Evolutionary conservation across 2,113 vertebrate species (phyloP), one percentile per base, ranked within the genome.

Genomic region (Microtus montanus): DNA sequence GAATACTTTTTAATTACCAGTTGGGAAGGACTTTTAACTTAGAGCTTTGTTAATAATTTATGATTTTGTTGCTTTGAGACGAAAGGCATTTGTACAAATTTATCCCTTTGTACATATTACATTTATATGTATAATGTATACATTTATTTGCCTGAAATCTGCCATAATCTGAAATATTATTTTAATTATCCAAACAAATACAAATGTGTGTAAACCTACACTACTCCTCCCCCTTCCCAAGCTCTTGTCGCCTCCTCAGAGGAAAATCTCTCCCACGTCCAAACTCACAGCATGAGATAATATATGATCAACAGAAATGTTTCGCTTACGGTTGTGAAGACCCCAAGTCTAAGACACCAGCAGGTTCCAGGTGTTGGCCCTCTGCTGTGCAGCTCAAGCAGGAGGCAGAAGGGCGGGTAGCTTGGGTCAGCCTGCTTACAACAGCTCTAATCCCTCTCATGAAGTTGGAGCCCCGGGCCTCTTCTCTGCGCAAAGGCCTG

Each of bases 71-170:
- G 24, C 75, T 90, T 94, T 28, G 61, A 41, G 63, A 82, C 71
- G 61, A 92, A 90, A 74, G 68, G 14, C 44, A 38, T 71, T 35
- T 26, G 49, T 47, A 71, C 24, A 52, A 30, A 28, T 82, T 75
- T 44, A 88, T 41, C 44, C 71, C 63, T 87, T 64, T 70, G 19
- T 66, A 41, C 87, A 91, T 44, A 66, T 22, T 30, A 19, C 58
- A 44, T 11, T 68, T 66, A n/a, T 61, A 49, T 33, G 24, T 68
- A 47, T 47, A 24, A 41, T 75, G 1, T 84, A 52, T 87, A 44
- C 41, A 54, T 68, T 84, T 54, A 35, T 83, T 90, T 68, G 66
- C n/a, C 52, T 88, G 93, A 95, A 71, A 52, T 33, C 82, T 64
- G 26, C 71, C 47, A 14, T 22, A 33, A 61, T 41, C 47, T 63